A percentile compares a stretch with the other conserved stretches of the same genome.
Evolutionary conservation across 2,888 invertebrate genomes (phyloP).

Genomic region (Tetanocera ferruginea): DNA sequence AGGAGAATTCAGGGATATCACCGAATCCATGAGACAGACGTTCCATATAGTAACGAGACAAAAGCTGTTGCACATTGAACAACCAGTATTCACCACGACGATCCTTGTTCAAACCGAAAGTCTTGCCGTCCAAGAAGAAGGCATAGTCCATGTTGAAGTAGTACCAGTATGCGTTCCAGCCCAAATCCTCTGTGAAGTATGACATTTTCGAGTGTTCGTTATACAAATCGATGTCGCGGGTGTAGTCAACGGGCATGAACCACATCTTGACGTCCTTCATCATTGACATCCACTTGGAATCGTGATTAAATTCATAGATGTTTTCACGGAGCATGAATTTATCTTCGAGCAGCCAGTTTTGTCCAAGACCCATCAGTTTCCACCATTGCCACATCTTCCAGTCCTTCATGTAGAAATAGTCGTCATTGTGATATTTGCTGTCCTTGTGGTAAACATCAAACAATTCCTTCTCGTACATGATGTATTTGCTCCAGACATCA

Average conservation of each 20-base stretch:
- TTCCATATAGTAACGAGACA: constrained; percentile 81
- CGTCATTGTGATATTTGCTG: constrained; percentile 40
- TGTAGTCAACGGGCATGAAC: constrained; percentile 72
- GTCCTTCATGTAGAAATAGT: constrained; percentile 52
- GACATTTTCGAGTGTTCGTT: constrained; percentile 73
- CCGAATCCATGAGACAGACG: constrained; percentile 78
- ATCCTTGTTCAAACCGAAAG: constrained; percentile 71
- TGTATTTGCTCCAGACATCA: constrained; percentile 69
- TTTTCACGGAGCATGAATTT: constrained; percentile 52
- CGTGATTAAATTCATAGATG: constrained; percentile 46
- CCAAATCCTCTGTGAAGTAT: constrained; percentile 81
- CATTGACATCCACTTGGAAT: constrained; percentile 47
- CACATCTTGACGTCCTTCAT: constrained; percentile 53
- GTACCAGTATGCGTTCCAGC: constrained; percentile 76
- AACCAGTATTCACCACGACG: constrained; percentile 76
- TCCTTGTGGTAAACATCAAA: constrained; percentile 50
- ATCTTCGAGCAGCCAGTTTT: constrained; percentile 50
- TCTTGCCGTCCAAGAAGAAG: constrained; percentile 74
- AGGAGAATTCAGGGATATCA: constrained; percentile 74
- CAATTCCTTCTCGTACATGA: constrained; percentile 58
- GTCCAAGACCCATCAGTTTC: constrained; percentile 56
- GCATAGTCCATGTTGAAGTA: constrained; percentile 75
- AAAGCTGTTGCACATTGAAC: constrained; percentile 76
- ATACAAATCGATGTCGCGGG: constrained; percentile 69
- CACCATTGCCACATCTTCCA: constrained; percentile 57